A percentile compares a stretch with the other conserved stretches of the same genome.
Evolutionary conservation across 1,140 invertebrate genomes (phyloP).

Genomic region (Colletes gigas): DNA sequence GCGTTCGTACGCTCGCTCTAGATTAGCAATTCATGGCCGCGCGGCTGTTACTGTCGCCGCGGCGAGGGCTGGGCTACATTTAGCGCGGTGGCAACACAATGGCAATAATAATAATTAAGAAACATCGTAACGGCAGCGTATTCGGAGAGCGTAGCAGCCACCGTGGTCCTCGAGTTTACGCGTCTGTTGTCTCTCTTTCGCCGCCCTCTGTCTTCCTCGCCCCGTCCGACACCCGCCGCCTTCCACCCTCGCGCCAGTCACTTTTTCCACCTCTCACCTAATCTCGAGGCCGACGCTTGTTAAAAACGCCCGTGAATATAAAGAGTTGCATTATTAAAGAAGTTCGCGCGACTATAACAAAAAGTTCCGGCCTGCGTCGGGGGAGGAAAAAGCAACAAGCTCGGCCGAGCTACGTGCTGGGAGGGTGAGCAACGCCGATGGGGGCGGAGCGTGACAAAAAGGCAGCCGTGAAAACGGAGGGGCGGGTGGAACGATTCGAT

Average conservation of each 20-base stretch:
- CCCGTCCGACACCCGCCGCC: conserved; percentile 4
- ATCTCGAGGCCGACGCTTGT: conserved; percentile 78
- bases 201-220: conserved; percentile 14
- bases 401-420: conserved; percentile 48
- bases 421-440: conserved; percentile 34
- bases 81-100: conserved; percentile 70
- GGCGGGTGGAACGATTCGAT: conserved; percentile 57
- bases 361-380: conserved; percentile 73
- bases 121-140: conserved; percentile 78
- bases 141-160: conserved; percentile 64
- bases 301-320: conserved; percentile 81
- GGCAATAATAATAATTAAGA: conserved; percentile 82
- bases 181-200: background rate
- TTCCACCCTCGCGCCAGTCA: background rate
- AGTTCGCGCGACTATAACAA: conserved; percentile 79
- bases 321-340: conserved; percentile 82
- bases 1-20: conserved; percentile 64
- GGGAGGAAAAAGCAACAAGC: conserved; percentile 71
- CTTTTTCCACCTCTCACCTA: conserved; percentile 68
- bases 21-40: conserved; percentile 79
- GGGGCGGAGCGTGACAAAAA: conserved; percentile 55
- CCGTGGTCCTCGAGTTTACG: conserved; percentile 58
- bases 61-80: conserved; percentile 65
- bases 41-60: conserved; percentile 74
- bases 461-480: conserved; percentile 56